Percentiles rank a stretch among this genome's conserved stretches.
Conservation (phyloP, 2,888 invertebrate genomes). For the Trichacis sp. region DNA sequence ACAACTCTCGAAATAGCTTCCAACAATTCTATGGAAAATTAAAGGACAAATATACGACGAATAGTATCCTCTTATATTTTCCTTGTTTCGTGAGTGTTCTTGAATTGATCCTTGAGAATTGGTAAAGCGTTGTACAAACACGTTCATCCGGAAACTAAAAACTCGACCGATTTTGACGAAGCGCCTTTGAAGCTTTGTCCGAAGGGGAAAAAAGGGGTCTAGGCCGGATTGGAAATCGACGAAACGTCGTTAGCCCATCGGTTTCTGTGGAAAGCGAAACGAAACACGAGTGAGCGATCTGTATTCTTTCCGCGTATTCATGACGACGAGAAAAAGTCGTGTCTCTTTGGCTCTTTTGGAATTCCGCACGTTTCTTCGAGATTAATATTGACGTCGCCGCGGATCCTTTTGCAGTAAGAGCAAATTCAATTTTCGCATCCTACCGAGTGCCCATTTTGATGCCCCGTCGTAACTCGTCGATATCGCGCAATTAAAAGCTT, state of each 20-base stretch:
- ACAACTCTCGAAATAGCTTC: too few species aligned
- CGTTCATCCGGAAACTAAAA: too few species aligned
- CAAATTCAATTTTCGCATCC: slow-evolving; percentile 18
- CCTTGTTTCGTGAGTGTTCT: too few species aligned
- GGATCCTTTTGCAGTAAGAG: slow-evolving; percentile 6
- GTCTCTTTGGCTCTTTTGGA: slow-evolving; percentile 27
- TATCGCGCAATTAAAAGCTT: too few species aligned
- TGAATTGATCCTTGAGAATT: too few species aligned
- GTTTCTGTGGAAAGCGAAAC: neutral
- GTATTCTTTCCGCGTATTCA: slow-evolving; percentile 19
- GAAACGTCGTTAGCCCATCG: slow-evolving; percentile 9
- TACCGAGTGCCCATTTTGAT: slow-evolving; percentile 8
- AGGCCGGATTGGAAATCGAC: neutral
- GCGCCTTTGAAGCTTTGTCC: neutral
- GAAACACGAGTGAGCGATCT: slow-evolving; percentile 8
- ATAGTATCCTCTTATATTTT: too few species aligned
- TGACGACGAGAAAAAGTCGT: neutral
- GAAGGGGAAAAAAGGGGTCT: neutral
- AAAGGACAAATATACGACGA: too few species aligned
- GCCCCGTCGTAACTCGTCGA: too few species aligned
- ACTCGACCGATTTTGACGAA: too few species aligned
- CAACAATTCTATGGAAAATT: too few species aligned
- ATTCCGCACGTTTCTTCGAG: slow-evolving; percentile 40
- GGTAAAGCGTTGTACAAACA: too few species aligned
- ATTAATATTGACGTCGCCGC: slow-evolving; percentile 55